Percentiles rank a stretch among this genome's conserved stretches.
Evolutionary conservation across 1,140 invertebrate species (phyloP).

Genomic region (Reticulitermes speratus): DNA sequence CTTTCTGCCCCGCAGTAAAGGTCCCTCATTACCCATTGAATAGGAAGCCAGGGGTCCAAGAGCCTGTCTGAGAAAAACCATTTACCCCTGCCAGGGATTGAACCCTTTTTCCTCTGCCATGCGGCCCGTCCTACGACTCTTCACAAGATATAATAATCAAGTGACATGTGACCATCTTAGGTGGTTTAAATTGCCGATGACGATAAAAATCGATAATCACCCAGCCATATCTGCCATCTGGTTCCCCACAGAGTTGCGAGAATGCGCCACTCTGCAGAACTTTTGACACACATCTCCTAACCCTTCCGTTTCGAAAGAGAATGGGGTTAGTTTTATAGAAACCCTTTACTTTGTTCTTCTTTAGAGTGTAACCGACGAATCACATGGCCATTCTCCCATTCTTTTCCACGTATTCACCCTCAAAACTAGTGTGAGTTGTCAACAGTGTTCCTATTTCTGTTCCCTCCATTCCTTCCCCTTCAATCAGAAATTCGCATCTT

Average conservation of each 20-base stretch:
- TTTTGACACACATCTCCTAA: neutral
- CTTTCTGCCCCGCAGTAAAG: too few relatives aligned
- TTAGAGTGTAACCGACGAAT: neutral
- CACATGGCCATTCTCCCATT: neutral
- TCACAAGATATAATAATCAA: too few relatives aligned
- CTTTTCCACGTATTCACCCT: neutral
- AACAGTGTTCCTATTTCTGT: neutral
- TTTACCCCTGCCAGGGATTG: too few relatives aligned
- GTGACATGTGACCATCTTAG: neutral
- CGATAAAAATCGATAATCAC: neutral
- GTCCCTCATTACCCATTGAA: too few relatives aligned
- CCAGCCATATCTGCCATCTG: neutral
- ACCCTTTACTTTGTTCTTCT: neutral
- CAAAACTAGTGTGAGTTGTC: neutral
- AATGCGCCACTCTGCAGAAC: too few relatives aligned
- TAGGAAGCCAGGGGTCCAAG: too few relatives aligned
- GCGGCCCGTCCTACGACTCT: too few relatives aligned
- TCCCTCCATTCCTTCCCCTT: neutral
- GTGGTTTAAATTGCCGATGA: neutral
- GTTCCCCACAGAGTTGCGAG: neutral
- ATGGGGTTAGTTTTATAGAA: neutral
- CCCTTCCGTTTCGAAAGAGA: neutral
- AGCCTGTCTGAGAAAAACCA: too few relatives aligned
- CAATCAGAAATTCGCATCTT: neutral
- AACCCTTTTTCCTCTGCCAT: too few relatives aligned